Percentiles rank a stretch among this genome's conserved stretches.
These are phyloP conservation scores for Euspilapteryx auroguttella DNA, from an alignment of 2,888 invertebrate species.

Conservation along the genomic window DNA sequence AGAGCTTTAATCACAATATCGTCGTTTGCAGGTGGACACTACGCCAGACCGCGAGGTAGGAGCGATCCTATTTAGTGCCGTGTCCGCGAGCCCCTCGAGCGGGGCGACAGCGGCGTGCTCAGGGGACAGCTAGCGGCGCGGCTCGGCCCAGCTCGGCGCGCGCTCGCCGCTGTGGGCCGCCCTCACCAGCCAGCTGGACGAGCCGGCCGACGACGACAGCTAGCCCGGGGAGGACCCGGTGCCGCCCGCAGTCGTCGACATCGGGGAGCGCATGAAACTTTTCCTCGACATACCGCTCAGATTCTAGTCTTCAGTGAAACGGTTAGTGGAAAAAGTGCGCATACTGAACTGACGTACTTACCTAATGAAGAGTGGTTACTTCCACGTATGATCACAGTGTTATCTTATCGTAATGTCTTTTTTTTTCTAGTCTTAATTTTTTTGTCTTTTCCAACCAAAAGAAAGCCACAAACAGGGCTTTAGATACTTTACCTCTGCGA, in stretches of 20 bases:
- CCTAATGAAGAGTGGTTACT: no score
- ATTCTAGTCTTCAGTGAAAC: conserved; percentile 26
- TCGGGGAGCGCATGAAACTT: conserved; percentile 56
- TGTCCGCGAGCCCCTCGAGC: conserved; percentile 36
- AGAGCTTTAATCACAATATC: no score
- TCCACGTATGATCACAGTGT: no score
- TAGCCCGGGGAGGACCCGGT: conserved; percentile 60
- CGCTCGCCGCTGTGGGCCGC: conserved; percentile 80
- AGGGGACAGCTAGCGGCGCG: conserved; percentile 64
- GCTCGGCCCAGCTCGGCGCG: conserved; percentile 46
- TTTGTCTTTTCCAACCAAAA: no score
- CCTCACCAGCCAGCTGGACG: conserved; percentile 68
- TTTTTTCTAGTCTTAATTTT: no score
- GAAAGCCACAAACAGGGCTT: no score
- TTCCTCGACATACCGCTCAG: conserved; percentile 63
- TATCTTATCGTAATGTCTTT: no score
- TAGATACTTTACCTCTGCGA: no score
- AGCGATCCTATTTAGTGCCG: conserved; percentile 34
- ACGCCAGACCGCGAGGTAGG: conserved; percentile 55
- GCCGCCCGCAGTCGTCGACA: conserved; percentile 51
- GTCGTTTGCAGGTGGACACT: conserved; percentile 37
- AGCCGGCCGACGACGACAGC: conserved; percentile 35
- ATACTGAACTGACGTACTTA: no score
- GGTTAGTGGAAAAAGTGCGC: not conserved
- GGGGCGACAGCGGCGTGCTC: conserved; percentile 19